Evolutionary conservation across 1,140 invertebrate genomes (phyloP).

Genomic region (Onthophagus taurus): DNA sequence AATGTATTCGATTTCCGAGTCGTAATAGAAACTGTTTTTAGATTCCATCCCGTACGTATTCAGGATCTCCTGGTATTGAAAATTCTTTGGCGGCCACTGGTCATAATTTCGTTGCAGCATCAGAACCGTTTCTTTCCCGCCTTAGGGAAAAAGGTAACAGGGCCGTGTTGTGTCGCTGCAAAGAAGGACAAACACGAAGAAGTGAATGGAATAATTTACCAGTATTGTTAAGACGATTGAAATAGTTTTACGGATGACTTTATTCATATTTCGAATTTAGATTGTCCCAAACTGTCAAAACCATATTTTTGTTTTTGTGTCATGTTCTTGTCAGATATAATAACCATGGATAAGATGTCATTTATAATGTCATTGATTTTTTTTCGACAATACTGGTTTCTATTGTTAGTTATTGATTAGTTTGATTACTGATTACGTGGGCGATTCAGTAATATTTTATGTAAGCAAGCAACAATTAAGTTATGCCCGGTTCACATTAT

Average conservation of each 20-base stretch:
- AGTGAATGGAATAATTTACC: constrained; percentile 34
- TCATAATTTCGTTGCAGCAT: constrained; percentile 17
- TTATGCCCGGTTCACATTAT: too few species aligned
- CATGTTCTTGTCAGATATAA: too few species aligned
- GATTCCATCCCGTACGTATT: constrained; percentile 9
- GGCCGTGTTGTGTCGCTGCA: constrained; percentile 24
- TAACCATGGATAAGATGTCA: too few species aligned
- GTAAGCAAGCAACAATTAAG: too few species aligned
- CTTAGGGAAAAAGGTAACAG: constrained; percentile 27
- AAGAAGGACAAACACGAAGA: constrained; percentile 25
- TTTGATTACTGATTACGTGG: too few species aligned
- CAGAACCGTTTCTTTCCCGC: constrained; percentile 12
- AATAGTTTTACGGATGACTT: constrained; percentile 23
- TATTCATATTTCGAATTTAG: constrained; percentile 35
- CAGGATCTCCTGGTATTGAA: constrained; percentile 5
- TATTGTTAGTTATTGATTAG: too few species aligned
- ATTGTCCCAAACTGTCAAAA: constrained; percentile 16
- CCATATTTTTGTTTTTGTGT: constrained; percentile 15
- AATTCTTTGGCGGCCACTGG: constrained; percentile 1
- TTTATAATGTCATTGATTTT: too few species aligned
- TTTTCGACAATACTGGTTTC: too few species aligned
- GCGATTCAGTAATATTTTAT: too few species aligned
- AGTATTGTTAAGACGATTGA: constrained; percentile 29
- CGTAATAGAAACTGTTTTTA: constrained; percentile 16
- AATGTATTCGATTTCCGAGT: constrained; percentile 24